Evolutionary conservation across 2,797 vertebrate species (phyloP).

Genomic region (Mormyrus proboscirostris): DNA sequence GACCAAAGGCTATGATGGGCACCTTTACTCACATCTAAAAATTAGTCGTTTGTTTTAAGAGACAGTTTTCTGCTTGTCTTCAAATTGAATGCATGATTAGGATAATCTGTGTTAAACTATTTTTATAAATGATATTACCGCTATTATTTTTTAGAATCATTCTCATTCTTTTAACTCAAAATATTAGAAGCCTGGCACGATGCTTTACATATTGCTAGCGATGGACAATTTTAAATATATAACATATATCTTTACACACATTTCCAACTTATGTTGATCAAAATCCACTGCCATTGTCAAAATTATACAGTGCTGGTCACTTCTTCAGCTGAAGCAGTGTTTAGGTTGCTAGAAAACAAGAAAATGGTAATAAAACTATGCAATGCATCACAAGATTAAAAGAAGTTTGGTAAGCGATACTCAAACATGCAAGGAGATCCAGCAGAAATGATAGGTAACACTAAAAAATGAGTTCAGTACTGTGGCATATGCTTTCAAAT

Average conservation of each 20-base stretch:
- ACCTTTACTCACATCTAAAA: slow-evolving; percentile 66
- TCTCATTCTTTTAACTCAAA: slow-evolving; percentile 77
- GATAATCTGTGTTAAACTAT: slow-evolving; percentile 55
- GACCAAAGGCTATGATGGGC: slow-evolving; percentile 74
- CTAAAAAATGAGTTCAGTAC: slow-evolving; percentile 31
- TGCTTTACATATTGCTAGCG: slow-evolving; percentile 92
- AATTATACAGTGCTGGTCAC: slow-evolving; percentile 62
- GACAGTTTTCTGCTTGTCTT: slow-evolving; percentile 36
- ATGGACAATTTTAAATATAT: slow-evolving; percentile 80
- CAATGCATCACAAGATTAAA: slow-evolving; percentile 41
- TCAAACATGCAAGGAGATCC: slow-evolving; percentile 61
- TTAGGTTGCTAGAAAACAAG: slow-evolving; percentile 47
- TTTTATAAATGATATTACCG: slow-evolving; percentile 27
- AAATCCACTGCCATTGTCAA: slow-evolving; percentile 51
- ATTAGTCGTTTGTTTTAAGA: slow-evolving; percentile 37
- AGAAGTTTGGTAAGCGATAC: slow-evolving; percentile 30
- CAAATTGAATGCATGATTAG: slow-evolving; percentile 64
- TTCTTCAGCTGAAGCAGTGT: slow-evolving; percentile 59
- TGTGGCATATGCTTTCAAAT: slow-evolving; percentile 47
- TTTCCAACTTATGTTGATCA: slow-evolving; percentile 56
- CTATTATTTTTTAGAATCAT: slow-evolving; percentile 76
- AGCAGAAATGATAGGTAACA: slow-evolving; percentile 55
- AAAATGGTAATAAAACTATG: slow-evolving; percentile 42
- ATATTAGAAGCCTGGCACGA: slow-evolving; percentile 80
- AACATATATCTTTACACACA: slow-evolving; percentile 83